phyloP scores from a whole-genome alignment of 2,888 invertebrate genomes.

The Lepidocyrtinus sp. region DNA sequence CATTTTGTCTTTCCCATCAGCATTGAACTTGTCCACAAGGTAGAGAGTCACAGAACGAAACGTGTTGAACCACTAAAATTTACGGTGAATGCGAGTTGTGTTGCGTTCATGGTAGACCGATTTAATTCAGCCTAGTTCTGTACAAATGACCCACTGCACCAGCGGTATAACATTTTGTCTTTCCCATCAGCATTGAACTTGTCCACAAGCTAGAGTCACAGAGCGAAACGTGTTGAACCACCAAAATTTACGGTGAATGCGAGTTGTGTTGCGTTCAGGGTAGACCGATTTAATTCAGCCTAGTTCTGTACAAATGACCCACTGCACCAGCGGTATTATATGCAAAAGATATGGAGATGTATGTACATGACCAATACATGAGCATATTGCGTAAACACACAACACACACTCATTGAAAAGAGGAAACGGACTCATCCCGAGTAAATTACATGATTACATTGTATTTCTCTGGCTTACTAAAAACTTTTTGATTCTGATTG shows the following conservation, averaged over 20 bases:
- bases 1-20: not conserved
- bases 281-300: not conserved
- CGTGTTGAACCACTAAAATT: not conserved
- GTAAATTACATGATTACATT: constrained; percentile 41
- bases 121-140: not conserved
- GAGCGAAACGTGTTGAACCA: not conserved
- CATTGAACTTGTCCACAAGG: not conserved
- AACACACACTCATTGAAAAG: too few species aligned
- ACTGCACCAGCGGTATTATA: too few species aligned
- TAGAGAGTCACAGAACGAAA: not conserved
- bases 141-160: not conserved
- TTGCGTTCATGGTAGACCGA: too few species aligned
- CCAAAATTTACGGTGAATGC: not conserved
- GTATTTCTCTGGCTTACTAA: constrained; percentile 34
- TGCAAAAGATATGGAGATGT: too few species aligned
- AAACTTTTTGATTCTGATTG: too few species aligned
- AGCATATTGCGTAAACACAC: too few species aligned
- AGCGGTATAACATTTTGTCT: too few species aligned
- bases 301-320: not conserved
- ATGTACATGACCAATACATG: not conserved
- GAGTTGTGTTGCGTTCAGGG: too few species aligned
- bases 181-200: not conserved
- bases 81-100: too few species aligned
- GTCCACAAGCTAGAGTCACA: not conserved
- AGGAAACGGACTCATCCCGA: constrained; percentile 31